Evolutionary conservation across 2,797 vertebrate species (phyloP).

Genomic region (Alauda arvensis): DNA sequence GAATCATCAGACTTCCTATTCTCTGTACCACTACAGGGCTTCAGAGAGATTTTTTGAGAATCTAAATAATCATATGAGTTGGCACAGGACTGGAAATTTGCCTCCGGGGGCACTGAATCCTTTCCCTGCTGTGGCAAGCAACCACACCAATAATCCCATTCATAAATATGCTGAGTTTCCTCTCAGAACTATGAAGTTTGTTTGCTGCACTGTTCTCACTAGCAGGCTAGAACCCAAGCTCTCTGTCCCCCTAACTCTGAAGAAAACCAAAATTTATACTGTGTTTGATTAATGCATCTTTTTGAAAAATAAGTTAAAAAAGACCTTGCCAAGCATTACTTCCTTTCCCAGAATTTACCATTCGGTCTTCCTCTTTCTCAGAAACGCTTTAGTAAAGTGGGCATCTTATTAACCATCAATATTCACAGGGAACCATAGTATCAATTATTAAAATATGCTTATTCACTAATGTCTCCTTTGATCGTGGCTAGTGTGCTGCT

Average conservation of each 20-base stretch:
- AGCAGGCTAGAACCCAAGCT: neutral
- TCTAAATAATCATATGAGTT: constrained; percentile 5
- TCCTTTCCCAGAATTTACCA: neutral
- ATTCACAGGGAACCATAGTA: neutral
- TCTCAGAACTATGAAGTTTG: neutral
- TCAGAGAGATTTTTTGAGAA: neutral
- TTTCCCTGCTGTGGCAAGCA: constrained; percentile 17
- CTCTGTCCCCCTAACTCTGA: neutral
- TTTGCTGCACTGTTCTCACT: neutral
- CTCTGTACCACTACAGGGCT: neutral
- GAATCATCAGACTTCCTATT: neutral
- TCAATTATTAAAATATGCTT: neutral
- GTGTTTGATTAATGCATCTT: neutral
- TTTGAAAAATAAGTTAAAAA: neutral
- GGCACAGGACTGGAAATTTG: constrained; percentile 30
- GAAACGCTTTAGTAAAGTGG: neutral
- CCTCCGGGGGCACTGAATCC: constrained; percentile 35
- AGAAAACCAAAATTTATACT: neutral
- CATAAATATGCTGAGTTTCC: constrained; percentile 24
- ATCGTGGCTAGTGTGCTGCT: neutral
- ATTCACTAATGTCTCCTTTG: neutral
- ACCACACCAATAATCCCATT: constrained; percentile 34
- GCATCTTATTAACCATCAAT: neutral
- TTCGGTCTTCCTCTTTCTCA: constrained; percentile 3
- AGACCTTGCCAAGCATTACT: neutral